phyloP scores from a whole-genome alignment of 2,797 vertebrate species.

The Pachyuromys duprasi region DNA sequence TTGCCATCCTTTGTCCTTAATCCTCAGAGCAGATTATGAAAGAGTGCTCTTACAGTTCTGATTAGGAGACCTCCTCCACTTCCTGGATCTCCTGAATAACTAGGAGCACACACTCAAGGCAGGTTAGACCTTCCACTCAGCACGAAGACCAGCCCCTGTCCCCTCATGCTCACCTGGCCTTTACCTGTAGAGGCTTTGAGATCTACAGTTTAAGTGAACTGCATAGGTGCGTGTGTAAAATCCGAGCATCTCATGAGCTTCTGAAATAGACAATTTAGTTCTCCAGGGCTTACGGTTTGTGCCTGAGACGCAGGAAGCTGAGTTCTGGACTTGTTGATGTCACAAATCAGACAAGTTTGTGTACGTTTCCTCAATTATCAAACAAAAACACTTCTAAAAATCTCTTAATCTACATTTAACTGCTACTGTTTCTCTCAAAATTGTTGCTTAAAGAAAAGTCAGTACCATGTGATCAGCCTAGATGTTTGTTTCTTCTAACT shows the following conservation, averaged over 20 bases:
- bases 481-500: conserved; percentile 9
- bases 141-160: neutral
- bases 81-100: neutral
- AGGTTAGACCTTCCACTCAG: neutral
- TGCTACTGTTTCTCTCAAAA: neutral
- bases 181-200: neutral
- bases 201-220: neutral
- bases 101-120: neutral
- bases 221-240: neutral
- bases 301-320: neutral
- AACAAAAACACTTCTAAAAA: neutral
- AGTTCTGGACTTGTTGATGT: neutral
- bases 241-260: neutral
- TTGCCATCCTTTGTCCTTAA: neutral
- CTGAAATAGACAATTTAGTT: neutral
- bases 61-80: neutral
- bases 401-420: neutral
- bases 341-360: neutral
- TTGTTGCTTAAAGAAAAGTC: neutral
- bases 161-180: neutral
- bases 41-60: conserved; percentile 35
- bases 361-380: neutral
- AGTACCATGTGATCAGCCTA: neutral
- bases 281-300: neutral
- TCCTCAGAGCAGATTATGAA: conserved; percentile 7